Base-by-base conservation (phyloP, 2,888 invertebrate genomes). In the Agrilus mali region DNA sequence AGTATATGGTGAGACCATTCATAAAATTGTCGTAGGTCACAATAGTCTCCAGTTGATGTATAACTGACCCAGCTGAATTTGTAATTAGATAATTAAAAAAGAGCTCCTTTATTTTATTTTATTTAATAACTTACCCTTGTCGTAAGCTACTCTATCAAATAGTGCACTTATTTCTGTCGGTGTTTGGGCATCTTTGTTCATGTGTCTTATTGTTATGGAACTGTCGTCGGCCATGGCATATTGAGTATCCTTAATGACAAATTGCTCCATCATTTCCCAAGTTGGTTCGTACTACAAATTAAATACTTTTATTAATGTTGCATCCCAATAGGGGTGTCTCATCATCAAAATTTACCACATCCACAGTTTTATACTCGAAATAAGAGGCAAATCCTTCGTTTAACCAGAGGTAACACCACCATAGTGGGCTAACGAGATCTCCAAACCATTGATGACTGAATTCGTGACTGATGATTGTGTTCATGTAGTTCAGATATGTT, bases 401-500 rank as follows among this genome's bases (percentile, higher is more conserved):
- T 1, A 84, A 66, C 82, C 83, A 84, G 2, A 79, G 67, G 53
- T 77, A 78, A 44, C 77, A 73, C 85, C 85, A 85, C 82, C 83
- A 82, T 36, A 76, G 74, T 42, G 80, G 77, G 1, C 83, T 82
- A 8, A 85, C 78, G 15, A 80, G 67, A 57, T 86, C 83, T 7
- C 86, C 86, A 53, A 86, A 84, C 86, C 86, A 86, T 70, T 82
- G 83, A 61, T 89, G 89, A 1, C 82, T 77, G 40, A 85, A 62
- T 61, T 89, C 89, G 54, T 89, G 88, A 1, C 82, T 72, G 5
- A 84, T 70, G 2, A 79, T 77, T 22, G 77, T 72, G 2, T 40
- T 27, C 27, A 27, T 27, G 27, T 27, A 27, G 2, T 27, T 8
- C 4, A 10, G 3, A 4, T 27, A 27, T 10, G 27, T 27, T 4